Evolutionary conservation across 1,140 invertebrate genomes (phyloP), one percentile per base, ranked within the genome.

Genomic region (Battus philenor): DNA sequence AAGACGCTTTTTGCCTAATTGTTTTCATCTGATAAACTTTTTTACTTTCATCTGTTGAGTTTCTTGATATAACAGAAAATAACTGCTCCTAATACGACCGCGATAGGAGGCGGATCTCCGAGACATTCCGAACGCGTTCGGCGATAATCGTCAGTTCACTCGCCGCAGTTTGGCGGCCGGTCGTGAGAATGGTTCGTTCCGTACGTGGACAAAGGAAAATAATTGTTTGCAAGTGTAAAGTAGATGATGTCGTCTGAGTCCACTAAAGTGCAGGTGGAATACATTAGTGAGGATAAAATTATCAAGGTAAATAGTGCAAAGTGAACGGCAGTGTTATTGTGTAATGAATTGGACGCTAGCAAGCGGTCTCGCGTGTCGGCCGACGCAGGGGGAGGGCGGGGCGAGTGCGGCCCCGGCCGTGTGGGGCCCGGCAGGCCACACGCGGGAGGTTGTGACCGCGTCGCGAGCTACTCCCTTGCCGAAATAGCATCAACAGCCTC

Each of bases 171-270:
- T 76, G 73, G 79, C 79, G 79, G 79, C 71, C 71, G 74, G 80
- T 84, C 68, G 80, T 78, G 77, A 84, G 73, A 50, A 84, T 84
- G 80, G 77, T 84, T 71, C 58, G 69, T 68, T 68, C 67, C 46
- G 59, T 75, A 61, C 54, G 62, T 68, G 63, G 70, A 84, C 80
- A 81, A 84, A 84, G 70, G 54, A 53, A 68, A 62, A 68, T 68
- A 61, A 59, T 68, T 67, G 66, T 70, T 72, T 65, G 56, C 59
- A 68, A 76, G 65, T 78, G 68, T 71, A 65, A 54, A 75, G 66
- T 68, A 69, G 81, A 86, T 83, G 59, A 86, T 86, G 83, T 85
- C 83, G 78, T 80, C 83, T 81, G 83, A 86, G 62, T 62, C 70
- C 57, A 64, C 72, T 44, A 84, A 83, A 82, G 68, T 78, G 66